Evolutionary conservation across 2,888 invertebrate species (phyloP).

Genomic region (Dione vanillae): DNA sequence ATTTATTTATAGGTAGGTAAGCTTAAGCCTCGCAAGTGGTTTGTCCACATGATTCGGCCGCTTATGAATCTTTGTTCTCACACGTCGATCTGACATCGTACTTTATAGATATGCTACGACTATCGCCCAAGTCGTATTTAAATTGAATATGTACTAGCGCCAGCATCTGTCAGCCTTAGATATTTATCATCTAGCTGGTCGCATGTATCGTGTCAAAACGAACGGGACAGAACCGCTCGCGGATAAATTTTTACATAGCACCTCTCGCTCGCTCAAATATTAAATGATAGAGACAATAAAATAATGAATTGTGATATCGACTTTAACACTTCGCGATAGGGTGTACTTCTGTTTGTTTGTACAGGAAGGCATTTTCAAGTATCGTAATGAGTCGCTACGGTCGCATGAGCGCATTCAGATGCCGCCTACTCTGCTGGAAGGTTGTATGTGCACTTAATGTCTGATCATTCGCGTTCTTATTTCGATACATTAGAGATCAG

Average conservation of each 20-base stretch:
- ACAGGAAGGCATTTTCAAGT: constrained; percentile 67
- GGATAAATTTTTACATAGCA: constrained; percentile 69
- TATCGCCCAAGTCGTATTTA: constrained; percentile 58
- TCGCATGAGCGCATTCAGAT: constrained; percentile 81
- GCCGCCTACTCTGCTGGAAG: constrained; percentile 55
- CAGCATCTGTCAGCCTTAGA: constrained; percentile 67
- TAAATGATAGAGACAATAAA: constrained; percentile 60
- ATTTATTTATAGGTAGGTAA: constrained; percentile 56
- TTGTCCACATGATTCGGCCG: constrained; percentile 68
- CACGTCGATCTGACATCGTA: constrained; percentile 50
- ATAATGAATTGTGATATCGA: constrained; percentile 58
- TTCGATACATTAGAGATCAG: constrained; percentile 51
- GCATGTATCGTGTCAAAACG: constrained; percentile 75
- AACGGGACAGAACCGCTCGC: constrained; percentile 72
- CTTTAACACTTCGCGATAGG: constrained; percentile 67
- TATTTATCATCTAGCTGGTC: constrained; percentile 74
- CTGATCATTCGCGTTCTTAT: constrained; percentile 53
- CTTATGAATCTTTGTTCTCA: constrained; percentile 64
- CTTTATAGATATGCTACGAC: constrained; percentile 58
- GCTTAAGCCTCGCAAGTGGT: constrained; percentile 63
- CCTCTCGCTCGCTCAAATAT: constrained; percentile 60
- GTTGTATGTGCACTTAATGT: constrained; percentile 55
- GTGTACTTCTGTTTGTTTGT: constrained; percentile 64
- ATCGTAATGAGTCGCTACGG: constrained; percentile 81
- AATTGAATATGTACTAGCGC: constrained; percentile 54